Conservation (phyloP, 2,888 invertebrate species). For the Busseola fusca region DNA sequence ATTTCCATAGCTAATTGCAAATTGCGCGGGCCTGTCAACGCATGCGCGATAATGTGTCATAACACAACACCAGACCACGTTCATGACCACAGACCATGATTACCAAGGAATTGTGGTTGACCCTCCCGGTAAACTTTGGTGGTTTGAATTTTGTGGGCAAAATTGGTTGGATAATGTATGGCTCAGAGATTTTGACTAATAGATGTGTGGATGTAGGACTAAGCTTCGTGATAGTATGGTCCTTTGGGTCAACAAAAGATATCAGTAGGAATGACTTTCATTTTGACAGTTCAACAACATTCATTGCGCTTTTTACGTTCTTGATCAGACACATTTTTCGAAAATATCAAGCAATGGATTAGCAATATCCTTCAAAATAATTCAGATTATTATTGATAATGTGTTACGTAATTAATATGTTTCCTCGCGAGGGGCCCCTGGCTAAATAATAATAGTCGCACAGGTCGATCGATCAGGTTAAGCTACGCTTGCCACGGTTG, state of each 20-base stretch:
- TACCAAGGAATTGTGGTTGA: conserved; percentile 65
- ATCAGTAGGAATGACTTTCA: not conserved
- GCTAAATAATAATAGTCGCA: no score
- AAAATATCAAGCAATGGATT: not conserved
- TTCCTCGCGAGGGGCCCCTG: no score
- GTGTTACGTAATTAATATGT: not conserved
- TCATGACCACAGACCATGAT: conserved; percentile 46
- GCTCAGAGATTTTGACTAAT: not conserved
- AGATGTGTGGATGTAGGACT: not conserved
- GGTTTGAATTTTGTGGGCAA: conserved; percentile 44
- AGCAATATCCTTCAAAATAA: no score
- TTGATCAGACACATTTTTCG: not conserved
- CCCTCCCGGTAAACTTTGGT: conserved; percentile 56
- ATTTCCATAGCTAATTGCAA: conserved; percentile 88
- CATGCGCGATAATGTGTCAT: conserved; percentile 86
- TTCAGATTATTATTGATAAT: not conserved
- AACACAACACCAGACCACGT: conserved; percentile 68
- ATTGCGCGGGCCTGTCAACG: conserved; percentile 85
- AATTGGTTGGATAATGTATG: conserved; percentile 11
- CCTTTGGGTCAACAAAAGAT: not conserved
- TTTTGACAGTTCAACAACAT: not conserved
- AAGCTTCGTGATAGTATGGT: not conserved
- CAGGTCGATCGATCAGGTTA: no score
- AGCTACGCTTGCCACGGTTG: no score
- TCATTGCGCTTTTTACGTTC: not conserved